Percentiles rank a stretch among this genome's conserved stretches.
These are phyloP conservation scores for Colletes collaris DNA, from an alignment of 2,888 invertebrate genomes.

Conservation along the genomic window DNA sequence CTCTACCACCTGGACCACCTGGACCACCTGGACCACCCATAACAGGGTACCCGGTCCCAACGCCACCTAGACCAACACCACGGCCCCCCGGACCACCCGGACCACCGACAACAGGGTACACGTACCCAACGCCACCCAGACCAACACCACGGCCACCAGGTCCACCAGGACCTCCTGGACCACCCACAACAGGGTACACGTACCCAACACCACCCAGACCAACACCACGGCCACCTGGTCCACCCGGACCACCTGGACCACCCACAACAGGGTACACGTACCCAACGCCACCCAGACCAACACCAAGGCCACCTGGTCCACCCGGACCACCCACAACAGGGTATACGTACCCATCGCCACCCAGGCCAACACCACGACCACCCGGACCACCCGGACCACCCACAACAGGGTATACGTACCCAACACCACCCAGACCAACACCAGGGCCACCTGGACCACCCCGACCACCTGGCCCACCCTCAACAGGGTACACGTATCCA, in stretches of 20 bases:
- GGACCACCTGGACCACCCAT: slow-evolving; percentile 15
- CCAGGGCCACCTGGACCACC: slow-evolving; percentile 31
- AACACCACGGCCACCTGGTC: neutral
- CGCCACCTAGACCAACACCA: neutral
- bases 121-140: neutral
- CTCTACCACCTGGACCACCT: slow-evolving; percentile 27
- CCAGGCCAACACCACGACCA: neutral
- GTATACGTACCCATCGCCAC: slow-evolving; percentile 6
- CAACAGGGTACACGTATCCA: slow-evolving; percentile 1
- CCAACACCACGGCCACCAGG: slow-evolving; percentile 14
- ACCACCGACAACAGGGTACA: neutral
- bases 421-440: neutral
- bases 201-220: neutral
- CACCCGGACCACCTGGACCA: slow-evolving; percentile 36
- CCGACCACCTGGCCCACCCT: slow-evolving; percentile 8
- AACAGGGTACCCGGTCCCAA: neutral
- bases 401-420: neutral
- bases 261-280: neutral
- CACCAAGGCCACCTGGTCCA: slow-evolving; percentile 25
- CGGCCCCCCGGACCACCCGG: slow-evolving; percentile 33
- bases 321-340: slow-evolving; percentile 24
- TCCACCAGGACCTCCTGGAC: slow-evolving; percentile 26
- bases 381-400: slow-evolving; percentile 28
- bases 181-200: neutral
- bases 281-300: neutral